Base-by-base conservation (phyloP, 2,888 invertebrate genomes). In the Spialia ferax region DNA sequence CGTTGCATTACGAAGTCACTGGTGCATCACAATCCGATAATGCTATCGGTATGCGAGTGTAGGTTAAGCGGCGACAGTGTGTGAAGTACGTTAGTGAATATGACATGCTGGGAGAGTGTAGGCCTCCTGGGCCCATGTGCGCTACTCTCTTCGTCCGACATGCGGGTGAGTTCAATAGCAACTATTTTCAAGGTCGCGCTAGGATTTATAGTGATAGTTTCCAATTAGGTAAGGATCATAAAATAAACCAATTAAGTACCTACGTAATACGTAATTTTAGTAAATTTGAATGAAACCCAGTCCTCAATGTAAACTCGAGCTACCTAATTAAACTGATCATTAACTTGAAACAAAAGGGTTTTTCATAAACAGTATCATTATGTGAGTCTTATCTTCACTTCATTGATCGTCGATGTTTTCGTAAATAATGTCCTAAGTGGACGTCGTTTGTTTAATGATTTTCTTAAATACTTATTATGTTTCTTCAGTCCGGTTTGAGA, bases 101-200 rank as follows among this genome's bases (percentile, higher is more conserved):
- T 94, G 94, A 94, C 94, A 85, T 94, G 94, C 86, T 94, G 94
- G 94, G 94, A 94, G 75, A 94, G 89, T 73, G 93, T 94, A 85
- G 93, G 94, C 77, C 87, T 94, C 71, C 87, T 94, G 81, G 94
- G 94, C 74, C 94, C 94, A 72, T 94, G 94, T 81, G 93, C 94
- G 79, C 89, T 94, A 66, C 93, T 94, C 65, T 84, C 93, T 71
- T 89, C 93, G 65, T 89, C 93, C 69, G 92, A 91, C 77, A 83
- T 86, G 83, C 87, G 91, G 91, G 93, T 93, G 90, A 93, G 93
- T 93, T 78, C 70, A 71, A 68, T 70, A 67, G 69, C 69, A 71
- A 70, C 70, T 71, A 63, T 71, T 72, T 60, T 73, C 72, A 74
- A 76, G 74, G 72, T 75, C 73, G 63, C 67, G 61, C 62, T 71